phyloP scores from a whole-genome alignment of 1,140 invertebrate genomes.

The Geopemphigus sp. region DNA sequence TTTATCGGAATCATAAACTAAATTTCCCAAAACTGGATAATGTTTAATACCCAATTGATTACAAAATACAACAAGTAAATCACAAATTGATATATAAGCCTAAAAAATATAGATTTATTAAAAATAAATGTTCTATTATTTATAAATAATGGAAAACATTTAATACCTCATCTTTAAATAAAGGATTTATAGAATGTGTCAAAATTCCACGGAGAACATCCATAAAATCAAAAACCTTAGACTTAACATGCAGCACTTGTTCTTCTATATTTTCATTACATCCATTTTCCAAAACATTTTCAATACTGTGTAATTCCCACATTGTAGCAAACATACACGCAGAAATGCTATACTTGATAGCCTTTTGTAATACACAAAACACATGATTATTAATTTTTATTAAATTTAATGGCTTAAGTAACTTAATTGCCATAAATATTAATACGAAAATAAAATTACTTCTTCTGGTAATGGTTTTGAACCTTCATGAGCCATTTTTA shows the following conservation, averaged over 20 bases:
- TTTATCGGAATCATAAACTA: slow-evolving; percentile 80
- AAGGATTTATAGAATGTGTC: slow-evolving; percentile 50
- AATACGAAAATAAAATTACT: slow-evolving; percentile 53
- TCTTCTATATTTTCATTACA: slow-evolving; percentile 58
- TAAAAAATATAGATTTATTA: slow-evolving; percentile 56
- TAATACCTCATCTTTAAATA: slow-evolving; percentile 54
- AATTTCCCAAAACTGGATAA: slow-evolving; percentile 62
- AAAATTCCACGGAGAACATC: slow-evolving; percentile 68
- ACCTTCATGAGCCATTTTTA: slow-evolving; percentile 65
- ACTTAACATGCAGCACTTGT: slow-evolving; percentile 61
- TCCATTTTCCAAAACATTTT: slow-evolving; percentile 67
- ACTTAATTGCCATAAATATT: not conserved
- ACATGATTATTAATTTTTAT: slow-evolving; percentile 27
- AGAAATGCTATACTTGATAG: slow-evolving; percentile 84
- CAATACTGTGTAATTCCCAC: slow-evolving; percentile 81
- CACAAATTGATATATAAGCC: slow-evolving; percentile 92
- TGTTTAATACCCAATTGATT: slow-evolving; percentile 70
- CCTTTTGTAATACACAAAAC: slow-evolving; percentile 61
- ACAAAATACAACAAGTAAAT: slow-evolving; percentile 92
- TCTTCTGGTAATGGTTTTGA: slow-evolving; percentile 62
- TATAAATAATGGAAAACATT: not conserved
- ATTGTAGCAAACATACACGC: slow-evolving; percentile 84
- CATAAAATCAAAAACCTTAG: slow-evolving; percentile 72
- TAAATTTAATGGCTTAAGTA: too few relatives aligned
- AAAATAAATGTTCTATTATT: slow-evolving; percentile 30